Base-by-base conservation (phyloP, 2,113 vertebrate species). In the Pampusana beccarii region DNA sequence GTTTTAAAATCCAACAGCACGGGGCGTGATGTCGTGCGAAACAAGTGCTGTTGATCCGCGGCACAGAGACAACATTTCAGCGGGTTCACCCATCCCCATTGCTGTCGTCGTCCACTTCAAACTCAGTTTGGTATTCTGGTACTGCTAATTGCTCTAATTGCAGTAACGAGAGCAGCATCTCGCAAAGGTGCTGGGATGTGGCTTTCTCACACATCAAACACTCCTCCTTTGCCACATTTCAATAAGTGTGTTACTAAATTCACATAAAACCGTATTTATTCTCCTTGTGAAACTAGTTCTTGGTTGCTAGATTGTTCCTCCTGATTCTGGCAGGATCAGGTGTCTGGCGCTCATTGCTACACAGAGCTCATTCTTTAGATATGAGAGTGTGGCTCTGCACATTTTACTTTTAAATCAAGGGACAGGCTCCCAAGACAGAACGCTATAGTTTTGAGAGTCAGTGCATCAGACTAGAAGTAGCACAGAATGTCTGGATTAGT, bases 351-450 rank as follows among this genome's bases (percentile, higher is more conserved):
- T 66, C 34, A 6, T 19, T 62, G 69, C 73, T 28, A 18, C 54
- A 33, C 82, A 67, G 72, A 62, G 73, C 90, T 92, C 79, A 28
- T 77, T 80, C 79, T 84, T 87, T 14, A 95, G 86, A 80, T 51
- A 67, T 24, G 54, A 51, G 13, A 87, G 53, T 40, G 82, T 16
- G 36, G 69, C 73, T 77, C 79, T 46, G 57, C 38, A 9, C 73
- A 84, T 93, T 90, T 92, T 38, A 81, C 91, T 94, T 86, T 38
- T 50, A 91, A 90, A 94, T 91, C 82, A 50, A 44, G 46, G 70
- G 69, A 29, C 38, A 18, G 48, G 54, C 69, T 92, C 58, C 64
- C 72, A n/a, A 24, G 46, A n/a, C 67, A 65, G 66, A 51, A 60
- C 5, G 0, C 29, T 21, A 10, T 72, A 28, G 28, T 57, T 72